Evolutionary conservation across 2,797 vertebrate species (phyloP).

Genomic region (Cetoscarus ocellatus): DNA sequence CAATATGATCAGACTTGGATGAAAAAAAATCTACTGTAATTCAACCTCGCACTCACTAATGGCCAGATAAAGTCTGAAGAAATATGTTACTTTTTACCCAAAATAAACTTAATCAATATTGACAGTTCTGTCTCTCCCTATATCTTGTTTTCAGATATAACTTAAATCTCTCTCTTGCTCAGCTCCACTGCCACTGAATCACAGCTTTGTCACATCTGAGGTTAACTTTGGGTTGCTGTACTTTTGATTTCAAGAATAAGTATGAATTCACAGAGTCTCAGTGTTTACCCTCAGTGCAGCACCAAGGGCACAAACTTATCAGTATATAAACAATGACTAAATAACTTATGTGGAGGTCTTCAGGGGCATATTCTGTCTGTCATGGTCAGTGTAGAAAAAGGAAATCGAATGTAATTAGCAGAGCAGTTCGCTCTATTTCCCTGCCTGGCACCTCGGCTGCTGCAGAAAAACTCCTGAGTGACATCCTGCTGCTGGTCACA

Average conservation of each 20-base stretch:
- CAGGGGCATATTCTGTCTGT: not conserved
- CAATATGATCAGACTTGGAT: no score
- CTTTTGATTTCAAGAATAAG: no score
- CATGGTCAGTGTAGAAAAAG: slow-evolving; percentile 16
- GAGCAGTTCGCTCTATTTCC: slow-evolving; percentile 52
- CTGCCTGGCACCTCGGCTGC: slow-evolving; percentile 46
- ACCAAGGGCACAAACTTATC: slow-evolving; percentile 3
- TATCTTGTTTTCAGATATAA: no score
- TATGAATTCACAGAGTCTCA: not conserved
- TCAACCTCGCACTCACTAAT: no score
- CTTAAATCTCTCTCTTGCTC: no score
- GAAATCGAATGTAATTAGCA: slow-evolving; percentile 47
- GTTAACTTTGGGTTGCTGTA: not conserved
- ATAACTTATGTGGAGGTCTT: not conserved
- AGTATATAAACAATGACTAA: not conserved
- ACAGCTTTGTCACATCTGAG: not conserved
- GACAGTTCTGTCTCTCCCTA: no score
- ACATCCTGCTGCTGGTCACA: slow-evolving; percentile 63
- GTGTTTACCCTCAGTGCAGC: not conserved
- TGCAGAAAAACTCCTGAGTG: slow-evolving; percentile 56
- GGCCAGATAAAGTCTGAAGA: no score
- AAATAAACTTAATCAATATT: no score
- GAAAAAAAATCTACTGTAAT: no score
- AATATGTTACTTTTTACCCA: no score
- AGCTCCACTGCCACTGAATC: no score